phyloP scores from a whole-genome alignment of 1,140 invertebrate genomes.

The Megalonaias nervosa region DNA sequence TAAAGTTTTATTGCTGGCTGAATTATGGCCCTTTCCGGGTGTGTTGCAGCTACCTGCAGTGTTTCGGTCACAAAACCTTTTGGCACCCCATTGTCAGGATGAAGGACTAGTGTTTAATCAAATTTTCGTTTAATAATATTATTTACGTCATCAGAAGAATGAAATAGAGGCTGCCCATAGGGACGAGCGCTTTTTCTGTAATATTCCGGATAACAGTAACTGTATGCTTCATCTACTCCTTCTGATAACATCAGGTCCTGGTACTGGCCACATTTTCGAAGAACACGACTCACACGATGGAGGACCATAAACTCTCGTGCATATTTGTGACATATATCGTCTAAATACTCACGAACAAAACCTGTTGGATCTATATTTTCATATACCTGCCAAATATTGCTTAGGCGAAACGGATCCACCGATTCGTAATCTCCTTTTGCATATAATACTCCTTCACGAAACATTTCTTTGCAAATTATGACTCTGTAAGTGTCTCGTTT shows the following conservation, averaged over 20 bases:
- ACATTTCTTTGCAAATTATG: slow-evolving; percentile 56
- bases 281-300: slow-evolving; percentile 59
- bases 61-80: slow-evolving; percentile 51
- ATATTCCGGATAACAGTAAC: slow-evolving; percentile 53
- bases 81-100: slow-evolving; percentile 60
- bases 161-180: slow-evolving; percentile 54
- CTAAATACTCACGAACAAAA: slow-evolving; percentile 57
- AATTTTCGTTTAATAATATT: slow-evolving; percentile 57
- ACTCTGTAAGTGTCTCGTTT: slow-evolving; percentile 51
- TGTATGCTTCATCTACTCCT: slow-evolving; percentile 55
- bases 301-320: slow-evolving; percentile 64
- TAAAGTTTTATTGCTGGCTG: slow-evolving; percentile 64
- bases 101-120: slow-evolving; percentile 65
- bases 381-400: slow-evolving; percentile 56
- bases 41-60: slow-evolving; percentile 58
- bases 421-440: slow-evolving; percentile 39
- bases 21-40: slow-evolving; percentile 63
- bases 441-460: slow-evolving; percentile 55
- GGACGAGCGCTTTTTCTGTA: slow-evolving; percentile 55
- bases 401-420: slow-evolving; percentile 43
- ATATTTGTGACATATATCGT: slow-evolving; percentile 59
- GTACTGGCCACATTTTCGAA: slow-evolving; percentile 66
- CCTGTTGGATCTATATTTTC: slow-evolving; percentile 41
- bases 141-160: slow-evolving; percentile 55
- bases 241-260: slow-evolving; percentile 66